Conservation (phyloP, 1,140 invertebrate genomes). For the Meloidogyne chitwoodi region DNA sequence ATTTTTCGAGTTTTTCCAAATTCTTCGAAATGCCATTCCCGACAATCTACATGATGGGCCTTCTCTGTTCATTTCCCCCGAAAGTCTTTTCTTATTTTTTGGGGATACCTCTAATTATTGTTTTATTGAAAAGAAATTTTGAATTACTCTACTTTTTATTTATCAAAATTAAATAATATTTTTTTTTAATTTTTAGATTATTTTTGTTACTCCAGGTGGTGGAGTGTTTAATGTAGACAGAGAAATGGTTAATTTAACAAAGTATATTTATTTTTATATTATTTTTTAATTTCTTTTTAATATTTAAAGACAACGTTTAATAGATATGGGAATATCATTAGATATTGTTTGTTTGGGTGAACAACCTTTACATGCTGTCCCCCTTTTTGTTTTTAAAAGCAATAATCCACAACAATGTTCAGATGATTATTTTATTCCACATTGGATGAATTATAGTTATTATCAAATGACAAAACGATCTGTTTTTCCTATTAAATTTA, state of each 20-base stretch:
- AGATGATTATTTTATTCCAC: conserved; percentile 59
- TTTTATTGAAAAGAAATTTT: too few species aligned
- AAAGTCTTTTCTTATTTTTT: too few species aligned
- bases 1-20: too few species aligned
- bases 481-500: conserved; percentile 30
- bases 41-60: too few species aligned
- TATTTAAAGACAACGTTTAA: background rate
- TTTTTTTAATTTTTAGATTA: conserved; percentile 60
- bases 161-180: background rate
- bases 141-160: too few species aligned
- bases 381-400: conserved; percentile 77
- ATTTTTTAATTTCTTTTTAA: conserved; percentile 77
- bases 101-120: too few species aligned
- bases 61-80: too few species aligned
- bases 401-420: conserved; percentile 33
- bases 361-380: conserved; percentile 94
- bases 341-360: conserved; percentile 94
- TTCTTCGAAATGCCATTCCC: too few species aligned
- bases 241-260: conserved; percentile 92
- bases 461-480: conserved; percentile 36
- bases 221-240: conserved; percentile 92
- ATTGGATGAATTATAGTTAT: conserved; percentile 57
- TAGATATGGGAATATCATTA: conserved; percentile 62
- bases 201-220: conserved; percentile 94
- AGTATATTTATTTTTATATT: conserved; percentile 76